Evolutionary conservation across 2,797 vertebrate genomes (phyloP), one percentile per base, ranked within the genome.

Genomic region (Pagetopsis macropterus): DNA sequence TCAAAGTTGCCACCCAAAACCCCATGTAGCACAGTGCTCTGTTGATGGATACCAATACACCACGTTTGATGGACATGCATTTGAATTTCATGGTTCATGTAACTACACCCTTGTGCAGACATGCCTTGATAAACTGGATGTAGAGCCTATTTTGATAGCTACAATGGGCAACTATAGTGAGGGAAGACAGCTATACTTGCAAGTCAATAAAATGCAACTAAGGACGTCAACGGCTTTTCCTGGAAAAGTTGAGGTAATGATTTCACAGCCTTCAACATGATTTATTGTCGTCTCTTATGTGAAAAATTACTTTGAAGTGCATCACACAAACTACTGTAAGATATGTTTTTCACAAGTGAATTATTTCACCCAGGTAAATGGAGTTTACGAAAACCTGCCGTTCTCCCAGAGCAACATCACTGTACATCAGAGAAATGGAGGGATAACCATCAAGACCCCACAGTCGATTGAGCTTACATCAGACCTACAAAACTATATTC

Each of bases 21-120:
- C 52, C 5, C 12, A 68, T 72, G 51, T 41, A 8, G 85, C 83
- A 45, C 51, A n/a, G 37, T 91, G 87, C 41, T 86, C 83, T 65
- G 72, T 79, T 61, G 65, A 82, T 9, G 78, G 84, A 74, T 74
- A 79, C 23, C 88, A 89, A 17, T 88, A 78, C 56, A 58, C 46
- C 41, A 84, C 76, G 0, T 91, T 89, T 76, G 90, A 92, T 62
- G 76, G 86, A 57, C 52, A 65, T 10, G 49, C 60, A 12, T 91
- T 84, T 82, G 70, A 91, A 72, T 90, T 91, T 72, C 79, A 85
- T 27, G 81, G 84, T 75, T 88, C 76, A 21, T 92, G 85, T 74
- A 86, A 89, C 76, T 87, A 86, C 69, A 84, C 71, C n/a, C 57
- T 91, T 12, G 61, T 84, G 45, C 56, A 80, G 48, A 80, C 63